Percentiles rank a stretch among this genome's conserved stretches.
phyloP scores from a whole-genome alignment of 1,140 invertebrate genomes.

The Pseudomyrmex sp. region DNA sequence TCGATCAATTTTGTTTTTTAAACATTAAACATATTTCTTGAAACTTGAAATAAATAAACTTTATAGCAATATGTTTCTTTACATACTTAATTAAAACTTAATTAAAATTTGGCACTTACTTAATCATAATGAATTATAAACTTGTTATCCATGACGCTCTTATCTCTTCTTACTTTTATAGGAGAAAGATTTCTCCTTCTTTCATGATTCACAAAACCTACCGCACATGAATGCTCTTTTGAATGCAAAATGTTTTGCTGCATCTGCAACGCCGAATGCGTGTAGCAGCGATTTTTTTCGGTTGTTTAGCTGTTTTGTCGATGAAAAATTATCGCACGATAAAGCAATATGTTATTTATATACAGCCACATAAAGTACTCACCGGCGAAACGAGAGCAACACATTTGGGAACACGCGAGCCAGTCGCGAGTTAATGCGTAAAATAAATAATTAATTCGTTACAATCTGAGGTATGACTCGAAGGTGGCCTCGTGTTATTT shows the following conservation, averaged over 20 bases:
- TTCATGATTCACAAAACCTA: not conserved
- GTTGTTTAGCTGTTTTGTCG: not conserved
- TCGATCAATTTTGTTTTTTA: not conserved
- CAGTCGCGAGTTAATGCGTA: not conserved
- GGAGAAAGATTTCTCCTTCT: not conserved
- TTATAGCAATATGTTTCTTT: not conserved
- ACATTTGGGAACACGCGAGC: not conserved
- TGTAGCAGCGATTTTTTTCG: not conserved
- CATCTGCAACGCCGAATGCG: not conserved
- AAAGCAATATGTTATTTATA: conserved; percentile 19
- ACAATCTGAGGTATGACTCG: not conserved
- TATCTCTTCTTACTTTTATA: not conserved
- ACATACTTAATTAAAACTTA: conserved; percentile 22
- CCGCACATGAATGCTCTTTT: not conserved
- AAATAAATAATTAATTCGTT: conserved; percentile 33
- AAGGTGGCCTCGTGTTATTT: not conserved
- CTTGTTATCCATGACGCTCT: not conserved
- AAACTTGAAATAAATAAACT: not conserved
- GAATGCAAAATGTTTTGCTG: conserved; percentile 14
- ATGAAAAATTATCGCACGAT: conserved; percentile 31
- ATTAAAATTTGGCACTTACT: conserved; percentile 5
- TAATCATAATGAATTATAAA: not conserved
- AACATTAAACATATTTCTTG: not conserved
- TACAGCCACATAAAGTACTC: conserved; percentile 1
- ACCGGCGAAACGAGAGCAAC: conserved; percentile 11